Conservation (phyloP, 2,888 invertebrate species). For the Pyrrhosoma nymphula region DNA sequence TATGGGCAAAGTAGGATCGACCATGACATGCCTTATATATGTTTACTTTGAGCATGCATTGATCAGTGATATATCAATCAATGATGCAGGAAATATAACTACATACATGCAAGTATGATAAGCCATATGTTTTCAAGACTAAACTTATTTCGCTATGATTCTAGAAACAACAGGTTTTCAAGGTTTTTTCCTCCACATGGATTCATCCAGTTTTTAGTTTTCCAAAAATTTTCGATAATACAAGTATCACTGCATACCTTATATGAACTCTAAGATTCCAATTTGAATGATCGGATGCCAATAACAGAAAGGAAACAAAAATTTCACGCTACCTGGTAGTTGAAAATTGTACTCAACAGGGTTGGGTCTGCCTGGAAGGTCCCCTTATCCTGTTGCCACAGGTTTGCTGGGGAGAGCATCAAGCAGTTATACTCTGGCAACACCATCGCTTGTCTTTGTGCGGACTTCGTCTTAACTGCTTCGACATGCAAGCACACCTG, state of each 20-base stretch:
- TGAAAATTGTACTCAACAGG: conserved; percentile 89
- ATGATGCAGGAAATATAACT: no score
- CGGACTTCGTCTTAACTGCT: conserved; percentile 84
- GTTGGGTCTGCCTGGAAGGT: conserved; percentile 89
- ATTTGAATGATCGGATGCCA: not conserved
- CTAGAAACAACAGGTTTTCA: no score
- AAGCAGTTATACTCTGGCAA: conserved; percentile 96
- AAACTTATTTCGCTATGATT: no score
- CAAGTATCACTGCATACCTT: not conserved
- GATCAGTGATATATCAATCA: no score
- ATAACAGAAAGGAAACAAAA: not conserved
- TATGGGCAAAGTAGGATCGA: no score
- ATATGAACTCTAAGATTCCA: not conserved
- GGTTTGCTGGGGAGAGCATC: conserved; percentile 93
- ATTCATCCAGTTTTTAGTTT: not conserved
- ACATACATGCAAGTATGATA: no score
- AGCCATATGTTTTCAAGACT: no score
- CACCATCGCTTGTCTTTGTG: conserved; percentile 80
- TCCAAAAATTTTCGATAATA: not conserved
- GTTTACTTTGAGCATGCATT: no score
- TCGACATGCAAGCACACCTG: conserved; percentile 93
- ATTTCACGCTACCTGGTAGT: conserved; percentile 85
- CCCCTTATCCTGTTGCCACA: conserved; percentile 93
- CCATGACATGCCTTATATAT: no score
- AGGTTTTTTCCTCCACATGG: no score